These are phyloP conservation scores for Aradophagus sp. DNA, from an alignment of 1,140 invertebrate genomes.

Conservation along the genomic window DNA sequence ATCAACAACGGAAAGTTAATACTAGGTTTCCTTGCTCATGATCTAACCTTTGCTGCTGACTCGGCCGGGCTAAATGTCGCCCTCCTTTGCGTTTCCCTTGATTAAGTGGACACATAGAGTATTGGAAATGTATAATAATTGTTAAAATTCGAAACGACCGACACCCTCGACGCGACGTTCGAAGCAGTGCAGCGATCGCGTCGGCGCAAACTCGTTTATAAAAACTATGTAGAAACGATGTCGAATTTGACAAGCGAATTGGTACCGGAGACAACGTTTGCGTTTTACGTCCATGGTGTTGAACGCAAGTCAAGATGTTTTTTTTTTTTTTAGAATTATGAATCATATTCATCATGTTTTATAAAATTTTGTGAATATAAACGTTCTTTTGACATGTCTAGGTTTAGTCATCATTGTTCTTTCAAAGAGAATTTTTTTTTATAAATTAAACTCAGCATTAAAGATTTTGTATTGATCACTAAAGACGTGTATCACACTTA, in stretches of 20 bases:
- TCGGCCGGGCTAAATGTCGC: no score
- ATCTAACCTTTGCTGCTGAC: not conserved
- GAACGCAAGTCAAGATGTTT: slow-evolving; percentile 39
- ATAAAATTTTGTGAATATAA: no score
- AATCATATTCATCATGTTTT: no score
- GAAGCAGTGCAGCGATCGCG: slow-evolving; percentile 50
- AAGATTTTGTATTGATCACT: no score
- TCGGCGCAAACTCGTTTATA: slow-evolving; percentile 50
- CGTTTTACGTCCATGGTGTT: slow-evolving; percentile 42
- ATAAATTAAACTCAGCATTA: no score
- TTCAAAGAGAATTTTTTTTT: no score
- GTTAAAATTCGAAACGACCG: slow-evolving; percentile 47
- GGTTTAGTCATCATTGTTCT: no score
- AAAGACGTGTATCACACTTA: no score
- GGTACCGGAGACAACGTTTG: slow-evolving; percentile 43
- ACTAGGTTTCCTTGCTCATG: slow-evolving; percentile 16
- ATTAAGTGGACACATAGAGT: slow-evolving; percentile 50
- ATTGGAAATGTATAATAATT: slow-evolving; percentile 45
- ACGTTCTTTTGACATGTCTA: no score
- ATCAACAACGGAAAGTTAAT: slow-evolving; percentile 57
- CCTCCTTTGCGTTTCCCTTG: not conserved
- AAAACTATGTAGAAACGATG: slow-evolving; percentile 55
- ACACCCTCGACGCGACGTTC: slow-evolving; percentile 30
- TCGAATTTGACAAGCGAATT: slow-evolving; percentile 53
- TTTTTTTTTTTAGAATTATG: slow-evolving; percentile 4